A percentile compares a stretch with the other conserved stretches of the same genome.
These are phyloP conservation scores for Micoletzkya japonica DNA, from an alignment of 2,888 invertebrate genomes.

Conservation along the genomic window DNA sequence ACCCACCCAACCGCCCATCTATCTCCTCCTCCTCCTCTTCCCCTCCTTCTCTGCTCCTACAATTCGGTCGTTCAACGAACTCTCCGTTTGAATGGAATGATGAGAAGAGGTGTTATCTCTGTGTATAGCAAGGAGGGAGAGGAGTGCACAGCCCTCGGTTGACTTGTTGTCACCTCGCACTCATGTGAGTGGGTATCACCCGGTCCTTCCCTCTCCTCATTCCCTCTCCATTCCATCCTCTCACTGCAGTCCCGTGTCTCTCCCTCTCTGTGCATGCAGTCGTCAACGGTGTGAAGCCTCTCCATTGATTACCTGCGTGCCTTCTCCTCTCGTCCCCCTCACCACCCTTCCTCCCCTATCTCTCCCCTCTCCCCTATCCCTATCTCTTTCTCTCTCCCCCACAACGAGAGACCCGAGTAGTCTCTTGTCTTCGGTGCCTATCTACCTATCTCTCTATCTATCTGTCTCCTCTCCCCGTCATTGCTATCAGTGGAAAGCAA, in stretches of 20 bases:
- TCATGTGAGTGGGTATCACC: too few species aligned
- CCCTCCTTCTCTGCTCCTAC: too few species aligned
- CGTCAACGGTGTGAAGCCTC: too few species aligned
- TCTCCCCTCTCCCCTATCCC: background rate
- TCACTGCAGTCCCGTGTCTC: background rate
- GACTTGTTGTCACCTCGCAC: too few species aligned
- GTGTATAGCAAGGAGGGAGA: too few species aligned
- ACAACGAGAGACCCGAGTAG: background rate
- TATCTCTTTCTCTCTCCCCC: background rate
- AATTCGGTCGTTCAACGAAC: too few species aligned
- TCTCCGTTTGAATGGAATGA: too few species aligned
- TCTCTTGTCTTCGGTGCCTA: background rate
- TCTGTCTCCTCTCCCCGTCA: background rate
- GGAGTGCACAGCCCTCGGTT: too few species aligned
- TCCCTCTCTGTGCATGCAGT: too few species aligned
- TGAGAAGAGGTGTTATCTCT: too few species aligned
- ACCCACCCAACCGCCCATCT: background rate
- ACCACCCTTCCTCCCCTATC: background rate
- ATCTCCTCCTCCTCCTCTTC: background rate
- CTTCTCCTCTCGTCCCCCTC: constrained; percentile 5
- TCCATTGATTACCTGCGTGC: background rate
- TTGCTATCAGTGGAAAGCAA: background rate
- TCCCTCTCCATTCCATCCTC: background rate
- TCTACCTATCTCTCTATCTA: background rate
- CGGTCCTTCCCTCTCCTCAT: background rate